phyloP scores from a whole-genome alignment of 2,113 vertebrate genomes.

The Lagenorhynchus albirostris region DNA sequence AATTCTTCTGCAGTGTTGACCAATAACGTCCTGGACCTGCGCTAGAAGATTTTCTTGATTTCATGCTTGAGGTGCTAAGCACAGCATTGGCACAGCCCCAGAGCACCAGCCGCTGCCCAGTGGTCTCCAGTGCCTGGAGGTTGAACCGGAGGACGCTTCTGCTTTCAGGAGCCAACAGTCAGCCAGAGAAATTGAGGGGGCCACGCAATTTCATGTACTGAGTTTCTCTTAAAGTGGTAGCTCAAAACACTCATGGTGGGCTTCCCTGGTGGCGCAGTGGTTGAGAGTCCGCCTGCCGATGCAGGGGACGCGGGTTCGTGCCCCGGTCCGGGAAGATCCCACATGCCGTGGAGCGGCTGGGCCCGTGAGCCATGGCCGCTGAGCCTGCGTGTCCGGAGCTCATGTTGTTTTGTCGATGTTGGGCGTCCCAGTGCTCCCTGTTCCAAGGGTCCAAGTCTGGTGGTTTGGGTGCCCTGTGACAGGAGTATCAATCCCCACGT shows the following conservation, averaged over 20 bases:
- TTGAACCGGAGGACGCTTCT: neutral
- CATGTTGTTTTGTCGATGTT: fast-evolving
- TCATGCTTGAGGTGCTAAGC: neutral
- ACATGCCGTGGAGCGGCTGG: too few species aligned
- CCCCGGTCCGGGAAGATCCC: too few species aligned
- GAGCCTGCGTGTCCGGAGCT: too few species aligned
- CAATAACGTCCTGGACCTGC: neutral
- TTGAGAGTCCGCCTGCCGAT: too few species aligned
- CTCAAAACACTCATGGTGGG: neutral
- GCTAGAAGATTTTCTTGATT: neutral
- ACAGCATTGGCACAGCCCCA: neutral
- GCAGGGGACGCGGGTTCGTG: too few species aligned
- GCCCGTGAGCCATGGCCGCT: too few species aligned
- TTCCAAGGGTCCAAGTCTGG: too few species aligned
- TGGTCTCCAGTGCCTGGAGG: neutral
- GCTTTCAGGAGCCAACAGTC: neutral
- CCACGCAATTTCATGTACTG: neutral
- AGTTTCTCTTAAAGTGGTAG: neutral
- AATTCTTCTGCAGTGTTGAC: neutral
- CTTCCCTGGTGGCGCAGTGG: too few species aligned
- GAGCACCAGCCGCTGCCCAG: neutral
- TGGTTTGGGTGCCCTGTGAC: neutral
- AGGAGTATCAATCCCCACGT: fast-evolving
- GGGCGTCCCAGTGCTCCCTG: fast-evolving
- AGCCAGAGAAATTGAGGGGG: too few species aligned